Evolutionary conservation across 2,797 vertebrate genomes (phyloP), one percentile per base, ranked within the genome.

Genomic region (Xiphophorus birchmanni): DNA sequence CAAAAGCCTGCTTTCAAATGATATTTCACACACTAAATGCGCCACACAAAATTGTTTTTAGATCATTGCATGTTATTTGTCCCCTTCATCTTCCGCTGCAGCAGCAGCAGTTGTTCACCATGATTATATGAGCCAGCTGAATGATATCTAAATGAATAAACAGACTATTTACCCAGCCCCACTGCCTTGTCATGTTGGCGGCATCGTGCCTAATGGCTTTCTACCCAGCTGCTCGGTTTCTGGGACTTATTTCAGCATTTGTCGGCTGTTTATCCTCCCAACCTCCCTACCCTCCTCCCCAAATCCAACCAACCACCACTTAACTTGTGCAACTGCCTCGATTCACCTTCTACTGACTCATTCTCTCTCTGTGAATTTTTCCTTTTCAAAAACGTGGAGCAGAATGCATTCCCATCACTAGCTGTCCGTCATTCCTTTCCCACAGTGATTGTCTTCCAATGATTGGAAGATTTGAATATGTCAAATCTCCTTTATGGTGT

Each of bases 401-500:
- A 94, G 96, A 96, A 94, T 91, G 95, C 97, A 97, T 97, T 97
- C 96, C 96, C 95, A 95, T 97, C 96, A 96, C 95, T 96, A 96
- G 92, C 96, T 97, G 97, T 96, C 97, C 96, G 97, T 98, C 97
- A 97, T 97, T 96, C 96, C 96, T 96, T 95, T 96, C 96, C 97
- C 96, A 95, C 96, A 95, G 93, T 97, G 96, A 97, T 97, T 26
- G 95, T 97, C 97, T 98, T 96, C 86, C 95, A 58, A 76, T 97
- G 96, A 98, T 96, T 96, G 96, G 96, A 95, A 93, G 96, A 97
- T 21, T 26, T 54, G 95, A 96, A 95, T 84, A 95, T 96, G 95
- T 96, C 97, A 97, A 97, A 95, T 96, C 96, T 96, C 93, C 96
- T 97, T 97, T 97, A 97, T 97, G 95, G 95, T 97, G 96, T 94